Evolutionary conservation across 1,140 invertebrate species (phyloP), one percentile per base, ranked within the genome.

Genomic region (Bicyclus anynana): DNA sequence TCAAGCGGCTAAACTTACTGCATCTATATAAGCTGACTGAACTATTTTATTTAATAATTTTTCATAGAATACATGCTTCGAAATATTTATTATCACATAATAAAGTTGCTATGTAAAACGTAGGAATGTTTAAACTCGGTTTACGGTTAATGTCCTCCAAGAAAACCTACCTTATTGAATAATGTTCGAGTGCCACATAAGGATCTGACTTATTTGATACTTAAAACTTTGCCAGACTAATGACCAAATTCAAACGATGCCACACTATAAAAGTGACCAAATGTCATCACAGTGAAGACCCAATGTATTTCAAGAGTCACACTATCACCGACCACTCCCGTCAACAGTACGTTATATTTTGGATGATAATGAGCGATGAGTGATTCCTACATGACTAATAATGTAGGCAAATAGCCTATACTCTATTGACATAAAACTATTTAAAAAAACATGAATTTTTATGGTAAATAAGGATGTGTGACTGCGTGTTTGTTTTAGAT

Each of bases 321-420:
- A 59, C 47, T 50, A 21, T 44, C 35, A 44, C 49, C 77, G 70
- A 69, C 79, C 74, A 62, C 68, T 60, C 68, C 72, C 62, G 53
- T 62, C 55, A 58, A 67, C 64, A 9, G 42, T 53, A 16, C 9
- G 17, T 17, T 53, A 33, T 49, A 53, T 49, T 59, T 53, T 53
- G 21, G 56, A 47, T 62, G 67, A 73, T 82, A 82, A 81, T 81
- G 68, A 75, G 50, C 65, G 74, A 70, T 77, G 38, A 46, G 29
- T 53, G 57, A 53, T 53, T 40, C 27, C 18, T 35, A 21, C 7
- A 46, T 81, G 76, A 84, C 70, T 80, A 74, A 82, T 62, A 50
- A 67, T 65, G 52, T 47, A 35, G 69, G 69, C 70, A 79, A 82
- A 82, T 59, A 77, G 60, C 68, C 67, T 46, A 70, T 54, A 74